These are phyloP conservation scores for Brachylomia viminalis DNA, from an alignment of 2,888 invertebrate genomes.

Conservation along the genomic window DNA sequence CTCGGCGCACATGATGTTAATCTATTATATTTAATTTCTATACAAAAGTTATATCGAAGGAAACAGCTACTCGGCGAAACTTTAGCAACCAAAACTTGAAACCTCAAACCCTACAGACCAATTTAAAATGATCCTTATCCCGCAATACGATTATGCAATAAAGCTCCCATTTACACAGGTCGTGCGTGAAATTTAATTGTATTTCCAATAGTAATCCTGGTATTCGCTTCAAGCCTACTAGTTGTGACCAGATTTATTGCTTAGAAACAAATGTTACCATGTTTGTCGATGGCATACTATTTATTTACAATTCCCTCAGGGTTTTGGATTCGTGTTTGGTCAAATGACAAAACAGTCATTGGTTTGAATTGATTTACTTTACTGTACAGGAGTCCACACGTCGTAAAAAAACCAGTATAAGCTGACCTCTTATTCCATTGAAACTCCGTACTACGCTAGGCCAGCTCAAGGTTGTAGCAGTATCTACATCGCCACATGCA, in stretches of 20 bases:
- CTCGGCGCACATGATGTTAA: too few relatives aligned
- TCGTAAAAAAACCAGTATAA: not conserved
- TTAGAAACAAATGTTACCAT: constrained; percentile 27
- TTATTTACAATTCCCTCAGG: constrained; percentile 25
- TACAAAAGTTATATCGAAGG: not conserved
- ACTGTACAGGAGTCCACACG: not conserved
- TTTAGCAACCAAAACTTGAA: not conserved
- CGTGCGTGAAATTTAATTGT: constrained; percentile 2
- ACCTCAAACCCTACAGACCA: not conserved
- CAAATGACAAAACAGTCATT: constrained; percentile 5
- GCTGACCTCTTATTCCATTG: too few relatives aligned
- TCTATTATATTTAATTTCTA: not conserved
- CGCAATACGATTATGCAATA: constrained; percentile 2
- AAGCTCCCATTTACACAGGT: not conserved
- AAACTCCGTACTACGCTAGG: too few relatives aligned
- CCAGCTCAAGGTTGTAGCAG: too few relatives aligned
- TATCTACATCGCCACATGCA: too few relatives aligned
- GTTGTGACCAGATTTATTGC: constrained; percentile 32
- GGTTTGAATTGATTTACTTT: not conserved
- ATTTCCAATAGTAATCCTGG: constrained; percentile 5
- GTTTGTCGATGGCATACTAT: constrained; percentile 9
- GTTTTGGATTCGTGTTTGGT: not conserved
- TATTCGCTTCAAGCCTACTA: constrained; percentile 28
- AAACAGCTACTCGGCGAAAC: not conserved
- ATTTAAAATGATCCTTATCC: not conserved